A percentile compares a stretch with the other conserved stretches of the same genome.
Evolutionary conservation across 1,140 invertebrate genomes (phyloP).

Genomic region (Aradophagus sp.): DNA sequence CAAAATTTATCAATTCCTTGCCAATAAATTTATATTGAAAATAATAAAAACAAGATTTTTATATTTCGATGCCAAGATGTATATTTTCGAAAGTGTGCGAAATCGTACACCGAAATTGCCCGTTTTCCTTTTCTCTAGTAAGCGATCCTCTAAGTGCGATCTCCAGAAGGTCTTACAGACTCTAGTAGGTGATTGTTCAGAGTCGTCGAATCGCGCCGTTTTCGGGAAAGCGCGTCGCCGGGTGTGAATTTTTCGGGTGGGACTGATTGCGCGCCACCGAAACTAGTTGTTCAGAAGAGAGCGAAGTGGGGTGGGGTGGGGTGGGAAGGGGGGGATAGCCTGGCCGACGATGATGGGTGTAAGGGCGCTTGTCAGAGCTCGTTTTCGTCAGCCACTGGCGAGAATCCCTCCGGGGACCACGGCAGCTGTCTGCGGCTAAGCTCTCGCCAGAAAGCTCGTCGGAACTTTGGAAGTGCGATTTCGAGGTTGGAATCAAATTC

Average conservation of each 20-base stretch:
- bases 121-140: conserved; percentile 4
- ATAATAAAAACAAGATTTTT: too few relatives aligned
- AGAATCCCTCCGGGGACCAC: conserved; percentile 66
- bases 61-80: too few relatives aligned
- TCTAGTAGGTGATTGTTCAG: conserved; percentile 31
- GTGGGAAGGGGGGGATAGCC: conserved; percentile 35
- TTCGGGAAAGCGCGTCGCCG: conserved; percentile 40
- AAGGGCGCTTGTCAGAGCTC: conserved; percentile 71
- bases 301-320: conserved; percentile 11
- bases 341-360: conserved; percentile 72
- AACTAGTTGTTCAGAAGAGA: too few relatives aligned
- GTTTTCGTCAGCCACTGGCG: conserved; percentile 68
- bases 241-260: conserved; percentile 47
- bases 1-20: too few relatives aligned
- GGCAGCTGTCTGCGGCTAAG: conserved; percentile 71
- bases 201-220: conserved; percentile 34
- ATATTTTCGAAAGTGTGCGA: too few relatives aligned
- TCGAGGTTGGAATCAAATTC: conserved; percentile 59
- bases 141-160: conserved; percentile 52
- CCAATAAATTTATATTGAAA: too few relatives aligned
- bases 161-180: conserved; percentile 14
- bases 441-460: conserved; percentile 66
- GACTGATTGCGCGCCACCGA: too few relatives aligned
- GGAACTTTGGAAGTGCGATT: conserved; percentile 64
- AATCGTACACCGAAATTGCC: too few relatives aligned